Percentiles rank a stretch among this genome's conserved stretches.
Conservation (phyloP, 2,888 invertebrate genomes). For the Drosophila histrio region DNA sequence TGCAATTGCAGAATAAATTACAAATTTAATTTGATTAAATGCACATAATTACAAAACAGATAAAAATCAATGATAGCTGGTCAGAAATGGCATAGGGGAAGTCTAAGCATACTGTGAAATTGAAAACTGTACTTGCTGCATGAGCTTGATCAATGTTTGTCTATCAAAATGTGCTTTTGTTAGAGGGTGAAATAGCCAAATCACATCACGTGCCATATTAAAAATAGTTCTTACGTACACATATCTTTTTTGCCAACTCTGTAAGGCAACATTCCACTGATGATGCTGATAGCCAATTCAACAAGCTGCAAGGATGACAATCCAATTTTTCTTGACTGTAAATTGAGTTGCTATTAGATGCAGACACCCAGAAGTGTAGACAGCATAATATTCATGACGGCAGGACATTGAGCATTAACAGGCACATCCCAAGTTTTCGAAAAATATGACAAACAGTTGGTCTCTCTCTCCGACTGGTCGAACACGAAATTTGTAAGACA, state of each 20-base stretch:
- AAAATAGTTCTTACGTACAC: constrained; percentile 34
- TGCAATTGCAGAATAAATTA: constrained; percentile 61
- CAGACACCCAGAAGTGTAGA: constrained; percentile 34
- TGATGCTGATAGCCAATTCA: constrained; percentile 30
- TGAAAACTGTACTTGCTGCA: background rate
- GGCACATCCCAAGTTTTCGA: background rate
- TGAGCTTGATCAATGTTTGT: constrained; percentile 34
- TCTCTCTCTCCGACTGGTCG: constrained; percentile 1
- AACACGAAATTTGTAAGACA: constrained; percentile 42
- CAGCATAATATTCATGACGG: constrained; percentile 52
- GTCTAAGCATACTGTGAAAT: background rate
- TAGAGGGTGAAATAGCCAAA: constrained; percentile 34
- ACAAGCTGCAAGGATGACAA: constrained; percentile 34
- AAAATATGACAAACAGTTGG: constrained; percentile 57
- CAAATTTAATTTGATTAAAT: constrained; percentile 69
- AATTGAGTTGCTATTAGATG: constrained; percentile 54
- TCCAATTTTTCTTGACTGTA: constrained; percentile 42
- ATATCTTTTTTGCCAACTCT: constrained; percentile 37
- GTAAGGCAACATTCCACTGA: constrained; percentile 46
- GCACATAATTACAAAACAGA: constrained; percentile 75
- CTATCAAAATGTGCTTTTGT: constrained; percentile 5
- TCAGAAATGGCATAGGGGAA: background rate
- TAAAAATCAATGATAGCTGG: constrained; percentile 52
- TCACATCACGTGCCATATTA: constrained; percentile 72
- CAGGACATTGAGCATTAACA: constrained; percentile 19